Conservation (phyloP, 2,113 vertebrate species). For the Sminthopsis crassicaudata region DNA sequence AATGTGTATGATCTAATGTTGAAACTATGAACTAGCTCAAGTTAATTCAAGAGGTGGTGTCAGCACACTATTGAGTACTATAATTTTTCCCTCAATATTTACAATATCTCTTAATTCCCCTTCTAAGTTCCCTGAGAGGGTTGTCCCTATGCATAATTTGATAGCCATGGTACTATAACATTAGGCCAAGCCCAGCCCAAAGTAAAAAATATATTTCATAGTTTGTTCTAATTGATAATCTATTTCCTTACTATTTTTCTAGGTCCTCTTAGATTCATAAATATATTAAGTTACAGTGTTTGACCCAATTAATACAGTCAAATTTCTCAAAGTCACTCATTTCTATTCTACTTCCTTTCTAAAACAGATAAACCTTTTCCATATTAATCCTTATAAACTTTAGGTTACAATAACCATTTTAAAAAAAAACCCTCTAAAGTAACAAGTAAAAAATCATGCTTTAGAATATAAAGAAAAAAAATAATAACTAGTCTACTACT, state of each 20-base stretch:
- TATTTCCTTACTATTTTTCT: constrained; percentile 12
- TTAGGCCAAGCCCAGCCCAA: background rate
- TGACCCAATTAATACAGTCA: background rate
- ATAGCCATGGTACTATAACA: background rate
- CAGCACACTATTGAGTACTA: background rate
- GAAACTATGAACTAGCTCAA: background rate
- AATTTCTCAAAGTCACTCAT: constrained; percentile 15
- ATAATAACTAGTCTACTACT: background rate
- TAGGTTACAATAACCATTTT: background rate
- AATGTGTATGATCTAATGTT: background rate
- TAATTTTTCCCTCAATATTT: background rate
- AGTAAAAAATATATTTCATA: background rate
- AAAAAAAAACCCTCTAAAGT: background rate
- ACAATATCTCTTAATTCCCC: background rate
- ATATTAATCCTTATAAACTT: background rate
- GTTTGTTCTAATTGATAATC: constrained; percentile 52
- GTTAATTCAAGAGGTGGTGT: background rate
- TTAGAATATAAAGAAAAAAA: background rate
- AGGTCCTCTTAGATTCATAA: background rate
- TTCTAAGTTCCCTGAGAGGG: background rate
- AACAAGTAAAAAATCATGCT: background rate
- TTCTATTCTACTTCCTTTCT: background rate
- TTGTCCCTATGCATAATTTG: background rate
- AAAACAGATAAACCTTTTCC: background rate
- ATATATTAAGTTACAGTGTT: background rate